phyloP scores from a whole-genome alignment of 1,140 invertebrate genomes.

The Vanessa tameamea region DNA sequence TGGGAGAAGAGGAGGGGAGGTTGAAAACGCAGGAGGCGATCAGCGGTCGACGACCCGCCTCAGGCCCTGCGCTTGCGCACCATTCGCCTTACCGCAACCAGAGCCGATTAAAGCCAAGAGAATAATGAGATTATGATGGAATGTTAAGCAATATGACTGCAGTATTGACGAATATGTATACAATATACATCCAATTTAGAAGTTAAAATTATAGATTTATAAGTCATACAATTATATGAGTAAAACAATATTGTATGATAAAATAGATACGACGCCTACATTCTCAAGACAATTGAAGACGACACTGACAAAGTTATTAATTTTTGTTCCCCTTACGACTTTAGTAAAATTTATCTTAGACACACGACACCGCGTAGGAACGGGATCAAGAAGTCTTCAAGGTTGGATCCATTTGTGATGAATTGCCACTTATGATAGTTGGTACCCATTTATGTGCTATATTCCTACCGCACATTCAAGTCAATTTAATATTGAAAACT shows the following conservation, averaged over 20 bases:
- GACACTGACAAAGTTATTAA: conserved; percentile 33
- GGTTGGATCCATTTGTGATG: conserved; percentile 75
- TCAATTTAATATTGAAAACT: conserved; percentile 19
- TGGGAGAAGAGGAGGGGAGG: conserved; percentile 53
- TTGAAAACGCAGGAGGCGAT: conserved; percentile 72
- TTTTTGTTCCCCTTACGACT: conserved; percentile 31
- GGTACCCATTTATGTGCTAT: conserved; percentile 17
- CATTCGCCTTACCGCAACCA: conserved; percentile 65
- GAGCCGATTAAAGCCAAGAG: conserved; percentile 44
- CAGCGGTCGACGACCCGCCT: conserved; percentile 75
- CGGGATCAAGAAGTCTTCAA: conserved; percentile 74
- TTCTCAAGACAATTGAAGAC: conserved; percentile 27
- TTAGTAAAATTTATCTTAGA: conserved; percentile 57
- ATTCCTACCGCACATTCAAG: conserved; percentile 37
- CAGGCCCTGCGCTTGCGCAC: conserved; percentile 70
- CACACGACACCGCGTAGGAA: conserved; percentile 69
- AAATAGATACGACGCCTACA: not conserved
- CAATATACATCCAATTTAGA: too few relatives aligned
- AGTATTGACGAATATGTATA: too few relatives aligned
- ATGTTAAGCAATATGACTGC: not conserved
- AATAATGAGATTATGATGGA: conserved; percentile 53
- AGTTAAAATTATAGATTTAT: not conserved
- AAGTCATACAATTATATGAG: not conserved
- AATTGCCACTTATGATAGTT: conserved; percentile 61
- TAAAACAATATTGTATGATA: not conserved